Base-by-base conservation (phyloP, 2,113 vertebrate genomes). In the Aptenodytes forsteri region DNA sequence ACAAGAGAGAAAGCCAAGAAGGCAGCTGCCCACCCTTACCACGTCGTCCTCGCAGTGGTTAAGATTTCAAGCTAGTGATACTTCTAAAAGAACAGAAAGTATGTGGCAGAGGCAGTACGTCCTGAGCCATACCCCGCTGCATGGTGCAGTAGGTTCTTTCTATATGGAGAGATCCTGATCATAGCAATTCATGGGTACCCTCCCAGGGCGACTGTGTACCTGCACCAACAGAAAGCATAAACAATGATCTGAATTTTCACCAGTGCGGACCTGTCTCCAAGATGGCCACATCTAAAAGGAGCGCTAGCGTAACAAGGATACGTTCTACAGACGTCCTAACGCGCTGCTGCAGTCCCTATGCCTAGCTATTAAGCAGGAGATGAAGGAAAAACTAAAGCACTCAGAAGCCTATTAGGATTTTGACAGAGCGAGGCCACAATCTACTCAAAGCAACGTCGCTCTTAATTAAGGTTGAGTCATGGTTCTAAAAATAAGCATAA, bases 371-470 rank as follows among this genome's bases (percentile, higher is more conserved):
- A 90, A 84, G 93, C 42, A 90, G 88, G 93, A 94, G 88, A 93
- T 65, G 85, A 92, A 95, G 87, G 83, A 44, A 96, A 91, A 96
- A 94, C 70, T 76, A 96, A 96, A 97, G 95, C 86, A 86, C 81
- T 84, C 70, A 9, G 95, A 96, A 97, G 93, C 94, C 96, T 96
- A 96, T 97, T 97, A 96, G 92, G 94, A 77, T 95, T 94, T 94
- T 3, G 1, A 79, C 79, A 36, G 89, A 90, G 92, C 1, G 3
- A 89, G 94, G 73, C 90, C 77, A 69, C 81, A 93, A 95, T 94
- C 95, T 90, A 76, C 95, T 96, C 91, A 96, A 91, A 94, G 95
- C 80, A 75, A 54, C 0, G 82, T 97, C 90, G 2, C 77, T 89
- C 93, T 87, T 85, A 79, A 97, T 97, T 97, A 97, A 94, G 72